phyloP scores from a whole-genome alignment of 2,888 invertebrate species.

The Luperina nickerlii region DNA sequence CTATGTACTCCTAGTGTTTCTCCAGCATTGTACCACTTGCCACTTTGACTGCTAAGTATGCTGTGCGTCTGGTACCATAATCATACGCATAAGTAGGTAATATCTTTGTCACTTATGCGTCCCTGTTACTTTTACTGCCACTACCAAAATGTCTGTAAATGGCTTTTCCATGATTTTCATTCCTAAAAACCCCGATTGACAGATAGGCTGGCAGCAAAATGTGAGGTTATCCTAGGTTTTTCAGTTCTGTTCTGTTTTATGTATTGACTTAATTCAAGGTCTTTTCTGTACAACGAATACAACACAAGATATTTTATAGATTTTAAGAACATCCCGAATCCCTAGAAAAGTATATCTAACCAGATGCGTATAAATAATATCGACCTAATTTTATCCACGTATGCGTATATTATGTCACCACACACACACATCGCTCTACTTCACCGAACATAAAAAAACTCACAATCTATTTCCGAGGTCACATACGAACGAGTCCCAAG shows the following conservation, averaged over 20 bases:
- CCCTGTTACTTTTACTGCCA: neutral
- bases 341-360: neutral
- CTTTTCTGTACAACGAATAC: neutral
- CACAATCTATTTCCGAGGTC: constrained; percentile 72
- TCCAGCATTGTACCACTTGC: neutral
- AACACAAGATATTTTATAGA: neutral
- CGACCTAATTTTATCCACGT: constrained; percentile 44
- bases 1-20: constrained; percentile 24
- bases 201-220: neutral
- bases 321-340: neutral
- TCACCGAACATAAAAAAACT: constrained; percentile 60
- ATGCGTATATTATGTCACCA: constrained; percentile 48
- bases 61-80: neutral
- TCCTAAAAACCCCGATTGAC: neutral
- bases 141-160: neutral
- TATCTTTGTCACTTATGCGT: neutral
- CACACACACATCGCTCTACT: constrained; percentile 45
- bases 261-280: neutral
- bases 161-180: neutral
- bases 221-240: neutral
- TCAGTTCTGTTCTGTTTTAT: neutral
- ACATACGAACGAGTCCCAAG: constrained; percentile 67
- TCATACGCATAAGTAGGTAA: neutral
- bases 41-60: neutral
- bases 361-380: constrained; percentile 20